A percentile compares a stretch with the other conserved stretches of the same genome.
These are phyloP conservation scores for Pantherophis alleghaniensis DNA, from an alignment of 2,797 vertebrate genomes.

Conservation along the genomic window DNA sequence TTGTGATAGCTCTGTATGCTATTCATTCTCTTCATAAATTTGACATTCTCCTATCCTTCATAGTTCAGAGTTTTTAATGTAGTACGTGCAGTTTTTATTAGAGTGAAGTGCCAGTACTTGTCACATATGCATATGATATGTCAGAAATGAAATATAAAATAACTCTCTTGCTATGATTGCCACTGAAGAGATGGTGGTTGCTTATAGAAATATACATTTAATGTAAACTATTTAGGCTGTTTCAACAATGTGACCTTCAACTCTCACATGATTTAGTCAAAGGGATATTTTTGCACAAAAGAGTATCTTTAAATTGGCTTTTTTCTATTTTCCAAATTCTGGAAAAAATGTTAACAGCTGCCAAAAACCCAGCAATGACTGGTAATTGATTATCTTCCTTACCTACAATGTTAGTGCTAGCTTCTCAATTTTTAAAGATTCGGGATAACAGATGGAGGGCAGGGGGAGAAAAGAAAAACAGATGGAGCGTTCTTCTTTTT, in stretches of 20 bases:
- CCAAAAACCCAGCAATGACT: constrained; percentile 66
- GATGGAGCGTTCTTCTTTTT: not conserved
- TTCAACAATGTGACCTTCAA: not conserved
- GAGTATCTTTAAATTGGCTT: constrained; percentile 46
- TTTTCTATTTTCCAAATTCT: not conserved
- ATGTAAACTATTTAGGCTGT: constrained; percentile 21
- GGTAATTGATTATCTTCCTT: constrained; percentile 52
- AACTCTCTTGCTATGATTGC: not conserved
- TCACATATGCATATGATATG: not conserved
- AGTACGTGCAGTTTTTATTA: constrained; percentile 14
- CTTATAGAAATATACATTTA: not conserved
- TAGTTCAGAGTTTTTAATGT: not conserved
- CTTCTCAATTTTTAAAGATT: constrained; percentile 40
- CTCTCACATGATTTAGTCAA: constrained; percentile 5
- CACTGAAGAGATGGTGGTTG: not conserved
- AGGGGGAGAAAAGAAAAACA: not conserved
- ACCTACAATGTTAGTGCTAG: constrained; percentile 48
- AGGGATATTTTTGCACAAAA: constrained; percentile 48
- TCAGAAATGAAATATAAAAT: constrained; percentile 26
- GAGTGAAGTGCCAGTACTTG: not conserved
- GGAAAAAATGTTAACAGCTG: constrained; percentile 69
- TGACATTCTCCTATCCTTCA: not conserved
- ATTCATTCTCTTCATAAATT: not conserved
- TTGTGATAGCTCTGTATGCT: not conserved
- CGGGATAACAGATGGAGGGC: constrained; percentile 4